Base-by-base conservation (phyloP, 2,113 vertebrate species). In the Raja brachyura region DNA sequence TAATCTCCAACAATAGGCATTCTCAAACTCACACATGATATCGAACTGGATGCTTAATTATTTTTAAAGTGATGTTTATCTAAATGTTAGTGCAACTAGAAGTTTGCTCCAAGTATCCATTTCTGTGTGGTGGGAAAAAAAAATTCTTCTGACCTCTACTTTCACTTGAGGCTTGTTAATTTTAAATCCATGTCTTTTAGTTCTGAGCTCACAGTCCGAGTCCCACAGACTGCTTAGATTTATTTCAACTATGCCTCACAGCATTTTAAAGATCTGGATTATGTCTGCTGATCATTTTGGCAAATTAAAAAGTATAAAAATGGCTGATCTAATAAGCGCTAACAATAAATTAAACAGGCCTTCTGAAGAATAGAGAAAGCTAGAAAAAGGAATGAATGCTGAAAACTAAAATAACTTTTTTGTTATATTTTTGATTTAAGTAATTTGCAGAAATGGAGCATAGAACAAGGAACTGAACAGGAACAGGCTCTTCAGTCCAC, bases 281-380 rank as follows among this genome's bases (percentile, higher is more conserved):
- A 61, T 86, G 28, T 61, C 83, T 31, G 11, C 83, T 86, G 28
- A 86, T 86, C 83, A 76, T 76, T 76, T 76, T 11, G 28, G n/a
- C 83, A 86, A 61, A 86, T 86, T 86, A 61, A 86, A 61, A 10
- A 61, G 83, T 10, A 86, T 86, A n/a, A 86, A 86, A 86, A 61
- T 33, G 14, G 25, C 56, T 86, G 83, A 86, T 22, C 56, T 86
- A 59, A 61, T 63, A 56, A 86, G 56, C 22, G 59, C 56, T n/a
- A 86, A 31, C 56, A 61, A 61, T 61, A n/a, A 61, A 56, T 0
- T 81, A 83, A n/a, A 59, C 59, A 9, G 56, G 54, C 22, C 59
- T 61, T 28, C 28, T n/a, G 83, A 86, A 13, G 10, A 61, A 61
- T 86, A 86, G 10, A 28, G 54, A 86, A n/a, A 14, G 25, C 13